Percentiles rank a stretch among this genome's conserved stretches.
Conservation (phyloP, 2,797 vertebrate genomes). For the Falco cherrug region DNA sequence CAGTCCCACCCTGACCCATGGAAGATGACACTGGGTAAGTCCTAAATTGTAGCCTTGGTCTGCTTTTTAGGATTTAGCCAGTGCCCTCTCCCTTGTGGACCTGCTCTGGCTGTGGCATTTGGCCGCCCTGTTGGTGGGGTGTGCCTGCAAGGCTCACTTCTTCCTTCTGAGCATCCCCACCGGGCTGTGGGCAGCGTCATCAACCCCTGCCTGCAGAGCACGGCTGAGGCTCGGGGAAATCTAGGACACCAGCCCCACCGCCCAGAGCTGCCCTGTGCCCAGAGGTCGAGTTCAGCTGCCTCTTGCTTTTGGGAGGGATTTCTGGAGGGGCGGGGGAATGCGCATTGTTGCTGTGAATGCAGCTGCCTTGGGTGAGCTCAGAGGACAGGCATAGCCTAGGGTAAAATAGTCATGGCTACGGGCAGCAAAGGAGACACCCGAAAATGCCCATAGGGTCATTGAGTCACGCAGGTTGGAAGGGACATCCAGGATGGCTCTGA, state of each 20-base stretch:
- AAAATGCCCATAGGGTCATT: not conserved
- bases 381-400: not conserved
- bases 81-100: not conserved
- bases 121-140: not conserved
- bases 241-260: not conserved
- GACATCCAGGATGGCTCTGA: not conserved
- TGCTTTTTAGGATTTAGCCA: not conserved
- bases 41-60: not conserved
- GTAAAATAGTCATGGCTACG: not conserved
- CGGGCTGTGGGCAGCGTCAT: not conserved
- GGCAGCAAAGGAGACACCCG: not conserved
- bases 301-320: not conserved
- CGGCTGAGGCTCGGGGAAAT: accelerated
- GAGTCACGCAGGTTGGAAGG: not conserved
- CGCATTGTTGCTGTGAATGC: not conserved
- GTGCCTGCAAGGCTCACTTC: not conserved
- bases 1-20: not conserved
- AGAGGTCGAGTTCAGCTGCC: not conserved
- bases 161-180: not conserved
- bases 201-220: not conserved
- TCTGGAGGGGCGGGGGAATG: not conserved
- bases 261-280: not conserved
- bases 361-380: not conserved
- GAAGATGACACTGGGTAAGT: not conserved
- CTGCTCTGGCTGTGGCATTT: not conserved